Evolutionary conservation across 2,888 invertebrate species (phyloP), one percentile per base, ranked within the genome.

Genomic region (Spodoptera littoralis): DNA sequence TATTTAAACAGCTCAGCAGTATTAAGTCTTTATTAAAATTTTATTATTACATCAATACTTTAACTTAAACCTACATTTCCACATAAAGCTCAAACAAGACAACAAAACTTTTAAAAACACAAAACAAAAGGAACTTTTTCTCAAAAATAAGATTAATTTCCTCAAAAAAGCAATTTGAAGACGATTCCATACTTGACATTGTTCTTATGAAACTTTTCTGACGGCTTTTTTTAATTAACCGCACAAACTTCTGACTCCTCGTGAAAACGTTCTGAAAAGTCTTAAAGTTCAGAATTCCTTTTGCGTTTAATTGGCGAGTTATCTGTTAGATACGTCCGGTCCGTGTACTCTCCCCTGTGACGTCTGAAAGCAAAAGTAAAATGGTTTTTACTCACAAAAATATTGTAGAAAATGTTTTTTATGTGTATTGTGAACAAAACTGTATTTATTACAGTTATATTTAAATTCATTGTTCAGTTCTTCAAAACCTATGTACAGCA

Each of bases 151-250:
- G 56, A 76, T 76, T 73, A 68, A 79, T 79, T 76, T 71, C 59
- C 56, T 60, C 41, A 47, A 65, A 72, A 70, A 60, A 69, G 51
- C 57, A 64, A 59, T 73, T 66, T 50, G 36, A 30, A 24, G 46
- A 80, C 67, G 61, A 81, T 76, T 70, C 63, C 70, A 64, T 66
- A 63, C 70, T 70, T 55, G 27, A 45, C 64, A 66, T 76, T 76
- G 70, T 75, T 80, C 59, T 13, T 6, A 8, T 5, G 8, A 3
- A 79, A 76, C 56, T 76, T 69, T 70, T 70, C 48, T 60, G 69
- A 79, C 30, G 62, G 63, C 58, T 54, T 78, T 80, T 79, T 79
- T 81, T 81, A 79, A 79, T 79, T 76, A 81, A 79, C 71, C 81
- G 45, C 77, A 49, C 30, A 52, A 69, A 70, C 22, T 79, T 78